Evolutionary conservation across 2,113 vertebrate species (phyloP).

Genomic region (Pomatostomus ruficeps): DNA sequence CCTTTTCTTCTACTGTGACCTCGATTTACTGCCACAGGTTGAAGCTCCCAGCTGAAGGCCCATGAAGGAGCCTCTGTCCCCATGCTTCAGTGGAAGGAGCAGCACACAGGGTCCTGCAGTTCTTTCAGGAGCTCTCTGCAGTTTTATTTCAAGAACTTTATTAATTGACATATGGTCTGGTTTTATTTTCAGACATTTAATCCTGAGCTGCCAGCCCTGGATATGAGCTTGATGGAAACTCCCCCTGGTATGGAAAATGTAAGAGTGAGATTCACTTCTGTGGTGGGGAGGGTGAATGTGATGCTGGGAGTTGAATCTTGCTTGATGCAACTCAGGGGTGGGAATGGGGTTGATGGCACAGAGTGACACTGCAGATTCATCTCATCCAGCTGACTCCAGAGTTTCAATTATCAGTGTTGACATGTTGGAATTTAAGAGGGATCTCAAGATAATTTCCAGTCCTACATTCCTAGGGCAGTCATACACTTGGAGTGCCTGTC

Average conservation of each 20-base stretch:
- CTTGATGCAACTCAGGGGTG: background rate
- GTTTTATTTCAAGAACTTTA: background rate
- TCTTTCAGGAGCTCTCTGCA: background rate
- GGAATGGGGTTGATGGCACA: background rate
- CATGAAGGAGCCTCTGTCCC: background rate
- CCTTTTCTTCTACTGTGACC: background rate
- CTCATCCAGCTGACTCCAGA: background rate
- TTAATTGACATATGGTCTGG: background rate
- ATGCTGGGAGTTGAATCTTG: background rate
- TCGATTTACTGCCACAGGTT: background rate
- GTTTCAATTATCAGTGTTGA: background rate
- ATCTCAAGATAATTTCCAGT: background rate
- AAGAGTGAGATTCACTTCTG: background rate
- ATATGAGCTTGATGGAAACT: constrained; percentile 26
- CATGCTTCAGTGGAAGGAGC: background rate
- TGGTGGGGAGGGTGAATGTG: background rate
- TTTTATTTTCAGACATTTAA: constrained; percentile 47
- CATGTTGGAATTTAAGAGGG: background rate
- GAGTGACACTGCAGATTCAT: background rate
- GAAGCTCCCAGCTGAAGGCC: background rate
- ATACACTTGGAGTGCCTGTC: background rate
- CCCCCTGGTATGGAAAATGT: constrained; percentile 44
- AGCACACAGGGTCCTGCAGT: background rate
- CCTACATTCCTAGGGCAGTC: background rate
- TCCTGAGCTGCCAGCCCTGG: constrained; percentile 53